These are phyloP conservation scores for Trachelipus rathkii DNA, from an alignment of 1,140 invertebrate species.

Conservation along the genomic window DNA sequence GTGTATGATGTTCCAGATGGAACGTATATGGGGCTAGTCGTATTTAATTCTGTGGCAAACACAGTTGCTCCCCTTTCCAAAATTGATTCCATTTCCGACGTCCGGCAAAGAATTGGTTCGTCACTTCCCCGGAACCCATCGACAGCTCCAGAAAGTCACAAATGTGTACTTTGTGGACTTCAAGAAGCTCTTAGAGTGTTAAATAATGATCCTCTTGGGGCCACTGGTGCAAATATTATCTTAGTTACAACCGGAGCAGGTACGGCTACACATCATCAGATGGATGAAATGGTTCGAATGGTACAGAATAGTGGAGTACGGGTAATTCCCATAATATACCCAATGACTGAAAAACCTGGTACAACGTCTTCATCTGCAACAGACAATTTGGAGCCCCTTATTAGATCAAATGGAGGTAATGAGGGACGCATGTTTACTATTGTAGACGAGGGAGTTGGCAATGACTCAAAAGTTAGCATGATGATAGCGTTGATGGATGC, in stretches of 20 bases:
- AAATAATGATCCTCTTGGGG: slow-evolving; percentile 22
- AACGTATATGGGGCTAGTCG: slow-evolving; percentile 38
- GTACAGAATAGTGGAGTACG: slow-evolving; percentile 17
- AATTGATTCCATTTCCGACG: slow-evolving; percentile 32
- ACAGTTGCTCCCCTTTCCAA: slow-evolving; percentile 37
- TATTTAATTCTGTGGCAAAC: slow-evolving; percentile 38
- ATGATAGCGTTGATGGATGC: slow-evolving; percentile 51
- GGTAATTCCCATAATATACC: slow-evolving; percentile 29
- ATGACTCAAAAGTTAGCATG: slow-evolving; percentile 54
- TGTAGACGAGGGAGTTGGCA: slow-evolving; percentile 55
- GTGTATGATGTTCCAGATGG: slow-evolving; percentile 45
- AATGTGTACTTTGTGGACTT: slow-evolving; percentile 27
- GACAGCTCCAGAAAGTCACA: slow-evolving; percentile 29
- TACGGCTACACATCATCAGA: slow-evolving; percentile 28
- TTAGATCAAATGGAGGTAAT: slow-evolving; percentile 51
- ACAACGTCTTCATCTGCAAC: slow-evolving; percentile 33
- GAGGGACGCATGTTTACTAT: slow-evolving; percentile 54
- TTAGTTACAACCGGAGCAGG: slow-evolving; percentile 26
- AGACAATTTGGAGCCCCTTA: slow-evolving; percentile 51
- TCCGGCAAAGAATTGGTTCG: slow-evolving; percentile 25
- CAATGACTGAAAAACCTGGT: slow-evolving; percentile 38
- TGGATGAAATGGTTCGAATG: slow-evolving; percentile 27
- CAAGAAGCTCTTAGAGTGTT: slow-evolving; percentile 26
- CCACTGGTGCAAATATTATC: slow-evolving; percentile 29
- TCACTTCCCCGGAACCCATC: slow-evolving; percentile 26